Conservation (phyloP, 2,797 vertebrate genomes). For the Babyrousa celebensis region DNA sequence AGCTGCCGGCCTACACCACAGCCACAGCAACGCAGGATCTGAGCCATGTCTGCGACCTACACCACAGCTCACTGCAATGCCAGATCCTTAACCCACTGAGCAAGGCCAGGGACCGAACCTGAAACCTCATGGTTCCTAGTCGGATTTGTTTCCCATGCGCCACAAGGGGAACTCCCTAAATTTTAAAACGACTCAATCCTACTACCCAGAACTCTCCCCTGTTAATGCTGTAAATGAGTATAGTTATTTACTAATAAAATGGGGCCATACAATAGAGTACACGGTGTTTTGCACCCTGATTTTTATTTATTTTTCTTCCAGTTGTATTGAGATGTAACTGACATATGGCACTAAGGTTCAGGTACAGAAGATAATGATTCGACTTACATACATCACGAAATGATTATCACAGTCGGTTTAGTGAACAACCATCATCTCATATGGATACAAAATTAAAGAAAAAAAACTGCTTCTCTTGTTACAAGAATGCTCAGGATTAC, state of each 20-base stretch:
- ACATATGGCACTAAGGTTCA: too few species aligned
- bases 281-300: not conserved
- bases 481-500: not conserved
- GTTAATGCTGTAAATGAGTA: not conserved
- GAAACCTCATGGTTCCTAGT: too few species aligned
- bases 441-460: not conserved
- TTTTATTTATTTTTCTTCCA: not conserved
- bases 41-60: too few species aligned
- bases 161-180: not conserved
- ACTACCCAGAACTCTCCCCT: not conserved
- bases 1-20: too few species aligned
- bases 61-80: too few species aligned
- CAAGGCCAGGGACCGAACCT: too few species aligned
- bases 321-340: not conserved
- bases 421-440: not conserved
- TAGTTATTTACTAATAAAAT: not conserved
- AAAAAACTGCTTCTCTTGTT: not conserved
- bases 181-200: not conserved
- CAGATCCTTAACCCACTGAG: too few species aligned
- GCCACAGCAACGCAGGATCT: too few species aligned
- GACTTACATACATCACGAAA: not conserved
- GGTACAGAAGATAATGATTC: not conserved
- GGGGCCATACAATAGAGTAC: not conserved
- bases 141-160: too few species aligned
- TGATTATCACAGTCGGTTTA: not conserved